These are phyloP conservation scores for Anoplopoma fimbria DNA, from an alignment of 2,113 vertebrate genomes.

Conservation along the genomic window DNA sequence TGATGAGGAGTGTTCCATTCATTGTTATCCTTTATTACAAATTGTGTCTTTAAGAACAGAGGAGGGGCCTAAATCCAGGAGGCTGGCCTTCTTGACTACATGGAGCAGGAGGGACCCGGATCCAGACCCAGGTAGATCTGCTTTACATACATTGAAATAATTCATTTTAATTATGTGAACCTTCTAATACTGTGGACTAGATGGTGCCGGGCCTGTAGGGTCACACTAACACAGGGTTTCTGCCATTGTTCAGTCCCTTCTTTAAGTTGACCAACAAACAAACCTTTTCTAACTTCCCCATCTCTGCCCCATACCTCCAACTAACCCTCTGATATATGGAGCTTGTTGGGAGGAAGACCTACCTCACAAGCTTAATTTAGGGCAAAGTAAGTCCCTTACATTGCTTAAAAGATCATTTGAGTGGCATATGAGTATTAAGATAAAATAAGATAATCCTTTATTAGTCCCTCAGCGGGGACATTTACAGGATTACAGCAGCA, in stretches of 20 bases:
- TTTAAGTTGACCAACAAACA: not conserved
- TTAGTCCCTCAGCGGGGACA: too few relatives aligned
- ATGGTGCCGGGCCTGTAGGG: not conserved
- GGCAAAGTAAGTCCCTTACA: too few relatives aligned
- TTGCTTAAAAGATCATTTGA: not conserved
- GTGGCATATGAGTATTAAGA: too few relatives aligned
- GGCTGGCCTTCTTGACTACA: constrained; percentile 89
- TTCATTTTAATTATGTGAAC: not conserved
- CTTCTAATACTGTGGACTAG: not conserved
- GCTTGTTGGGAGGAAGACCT: not conserved
- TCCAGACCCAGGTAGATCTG: constrained; percentile 87
- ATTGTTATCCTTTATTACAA: not conserved
- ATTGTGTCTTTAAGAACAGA: constrained; percentile 83
- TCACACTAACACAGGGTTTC: not conserved
- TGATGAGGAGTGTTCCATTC: not conserved
- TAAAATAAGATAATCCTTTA: too few relatives aligned
- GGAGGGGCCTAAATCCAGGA: constrained; percentile 87
- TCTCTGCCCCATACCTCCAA: not conserved
- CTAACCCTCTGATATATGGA: not conserved
- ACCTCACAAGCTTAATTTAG: not conserved
- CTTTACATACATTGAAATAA: constrained; percentile 16
- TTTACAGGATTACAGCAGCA: too few relatives aligned
- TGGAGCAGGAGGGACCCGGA: constrained; percentile 89
- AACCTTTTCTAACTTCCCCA: not conserved
- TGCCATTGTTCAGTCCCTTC: not conserved